phyloP scores from a whole-genome alignment of 2,113 vertebrate species.

The Chlorodrepanis virens region DNA sequence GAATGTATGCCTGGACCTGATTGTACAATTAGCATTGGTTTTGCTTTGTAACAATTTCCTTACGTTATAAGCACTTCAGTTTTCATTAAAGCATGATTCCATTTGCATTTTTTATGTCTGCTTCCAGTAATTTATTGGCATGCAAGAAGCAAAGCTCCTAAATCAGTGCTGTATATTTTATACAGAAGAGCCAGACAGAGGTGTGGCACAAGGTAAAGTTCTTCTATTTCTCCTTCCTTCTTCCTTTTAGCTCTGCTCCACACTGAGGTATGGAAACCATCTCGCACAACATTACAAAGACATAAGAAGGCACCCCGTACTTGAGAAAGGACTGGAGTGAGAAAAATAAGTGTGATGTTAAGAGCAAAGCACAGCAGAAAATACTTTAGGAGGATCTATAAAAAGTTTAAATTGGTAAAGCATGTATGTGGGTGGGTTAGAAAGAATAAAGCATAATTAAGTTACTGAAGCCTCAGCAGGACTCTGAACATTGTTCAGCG shows the following conservation, averaged over 20 bases:
- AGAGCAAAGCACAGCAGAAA: slow-evolving; percentile 2
- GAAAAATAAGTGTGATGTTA: neutral
- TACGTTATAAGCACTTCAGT: neutral
- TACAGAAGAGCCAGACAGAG: neutral
- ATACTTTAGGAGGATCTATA: slow-evolving; percentile 15
- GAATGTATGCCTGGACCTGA: neutral
- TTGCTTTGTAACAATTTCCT: neutral
- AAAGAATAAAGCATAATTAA: slow-evolving; percentile 32
- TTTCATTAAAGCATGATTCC: neutral
- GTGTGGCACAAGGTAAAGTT: neutral
- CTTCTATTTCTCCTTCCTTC: neutral
- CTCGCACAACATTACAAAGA: neutral
- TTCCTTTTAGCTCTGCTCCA: neutral
- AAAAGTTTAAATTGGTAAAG: slow-evolving; percentile 57
- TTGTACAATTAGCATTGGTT: neutral
- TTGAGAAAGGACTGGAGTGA: neutral
- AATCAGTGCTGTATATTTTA: neutral
- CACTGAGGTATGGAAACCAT: neutral
- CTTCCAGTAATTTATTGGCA: neutral
- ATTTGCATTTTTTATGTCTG: neutral
- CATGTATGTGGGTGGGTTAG: slow-evolving; percentile 24
- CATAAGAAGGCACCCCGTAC: neutral
- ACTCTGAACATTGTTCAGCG: neutral
- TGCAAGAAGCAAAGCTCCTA: neutral
- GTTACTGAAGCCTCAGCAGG: slow-evolving; percentile 21